A percentile compares a stretch with the other conserved stretches of the same genome.
These are phyloP conservation scores for Zaprionus vittiger DNA, from an alignment of 1,140 invertebrate genomes.

Conservation along the genomic window DNA sequence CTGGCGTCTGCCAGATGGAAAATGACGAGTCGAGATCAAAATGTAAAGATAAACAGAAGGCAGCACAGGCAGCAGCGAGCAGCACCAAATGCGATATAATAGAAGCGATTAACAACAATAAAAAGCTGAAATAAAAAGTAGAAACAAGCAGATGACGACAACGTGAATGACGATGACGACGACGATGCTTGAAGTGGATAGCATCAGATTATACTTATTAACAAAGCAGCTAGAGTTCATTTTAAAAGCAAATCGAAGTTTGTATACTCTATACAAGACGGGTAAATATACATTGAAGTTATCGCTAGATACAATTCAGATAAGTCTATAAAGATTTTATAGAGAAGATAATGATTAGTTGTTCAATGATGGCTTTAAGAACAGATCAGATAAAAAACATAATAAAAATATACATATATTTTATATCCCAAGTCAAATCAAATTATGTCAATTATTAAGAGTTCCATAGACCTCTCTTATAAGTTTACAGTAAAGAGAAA, in stretches of 20 bases:
- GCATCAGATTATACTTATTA: conserved; percentile 38
- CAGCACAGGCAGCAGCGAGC: neutral
- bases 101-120: conserved; percentile 80
- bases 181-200: conserved; percentile 29
- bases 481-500: too few relatives aligned
- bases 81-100: conserved; percentile 70
- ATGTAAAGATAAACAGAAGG: conserved; percentile 54
- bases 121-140: conserved; percentile 44
- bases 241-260: neutral
- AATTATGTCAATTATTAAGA: too few relatives aligned
- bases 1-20: conserved; percentile 46
- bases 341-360: too few relatives aligned
- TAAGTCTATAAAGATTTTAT: too few relatives aligned
- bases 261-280: neutral
- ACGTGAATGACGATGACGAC: conserved; percentile 27
- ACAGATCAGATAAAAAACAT: too few relatives aligned
- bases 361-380: too few relatives aligned
- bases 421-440: too few relatives aligned
- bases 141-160: conserved; percentile 35
- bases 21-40: conserved; percentile 71
- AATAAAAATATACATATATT: too few relatives aligned
- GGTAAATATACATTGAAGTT: too few relatives aligned
- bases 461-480: too few relatives aligned
- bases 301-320: too few relatives aligned
- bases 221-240: conserved; percentile 8